Base-by-base conservation (phyloP, 2,113 vertebrate genomes). In the Cisticola juncidis region DNA sequence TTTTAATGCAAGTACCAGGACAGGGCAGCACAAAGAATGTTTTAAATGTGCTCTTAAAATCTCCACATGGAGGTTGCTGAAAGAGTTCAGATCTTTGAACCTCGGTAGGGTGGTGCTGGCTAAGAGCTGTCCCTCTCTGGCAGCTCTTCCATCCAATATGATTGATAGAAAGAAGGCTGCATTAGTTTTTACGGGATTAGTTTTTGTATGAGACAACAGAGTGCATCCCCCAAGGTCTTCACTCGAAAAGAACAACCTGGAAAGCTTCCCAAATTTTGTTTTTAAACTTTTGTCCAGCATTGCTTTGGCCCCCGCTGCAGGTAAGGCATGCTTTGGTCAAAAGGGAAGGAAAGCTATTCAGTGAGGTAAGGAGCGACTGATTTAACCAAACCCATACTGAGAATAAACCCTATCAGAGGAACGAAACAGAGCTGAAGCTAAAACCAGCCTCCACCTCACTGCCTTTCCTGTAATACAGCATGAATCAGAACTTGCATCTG, bases 1-100 rank as follows among this genome's bases (percentile, higher is more conserved):
- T 92, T 95, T 68, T 60, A 95, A 83, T 44, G n/a, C 57, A 84
- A 80, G 65, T 74, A 45, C 25, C 38, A 88, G 68, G 56, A 86
- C 51, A 83, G 40, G 47, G 36, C 56, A 78, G 50, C 47, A 71
- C 36, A 81, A 70, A 84, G 69, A 83, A 72, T 44, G 45, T 69
- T 88, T 90, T 71, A 78, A 86, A 64, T 19, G 57, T 84, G 85
- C 72, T 94, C 95, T 90, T 88, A 93, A 96, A 78, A 71, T 92
- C 86, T 88, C 86, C 74, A 62, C 74, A 82, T 86, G 68, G 58
- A 95, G 62, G 85, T 65, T 93, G 68, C 79, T 88, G 76, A 92
- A 96, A 88, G 40, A 78, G 81, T 81, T 88, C 25, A 57, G 71
- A 31, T 88, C 81, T 94, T 69, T 88, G 86, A 90, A 61, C 47